Percentiles rank a stretch among this genome's conserved stretches.
These are phyloP conservation scores for Bostrychus sinensis DNA, from an alignment of 2,113 vertebrate species.

Conservation along the genomic window DNA sequence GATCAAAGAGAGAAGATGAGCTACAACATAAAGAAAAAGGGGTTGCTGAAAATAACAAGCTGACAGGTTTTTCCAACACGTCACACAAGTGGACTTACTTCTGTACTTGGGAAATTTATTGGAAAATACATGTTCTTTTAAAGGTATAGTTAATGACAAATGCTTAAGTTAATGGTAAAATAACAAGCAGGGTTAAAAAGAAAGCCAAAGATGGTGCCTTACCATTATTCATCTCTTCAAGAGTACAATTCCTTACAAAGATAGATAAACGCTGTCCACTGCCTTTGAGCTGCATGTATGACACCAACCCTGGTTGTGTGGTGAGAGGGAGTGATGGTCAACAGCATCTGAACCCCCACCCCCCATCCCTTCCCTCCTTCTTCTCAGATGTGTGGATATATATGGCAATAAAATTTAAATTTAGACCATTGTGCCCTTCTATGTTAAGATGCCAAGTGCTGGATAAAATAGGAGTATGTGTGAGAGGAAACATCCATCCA, in stretches of 20 bases:
- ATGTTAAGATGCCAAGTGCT: conserved; percentile 9
- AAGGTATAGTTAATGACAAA: conserved; percentile 18
- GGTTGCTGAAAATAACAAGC: conserved; percentile 13
- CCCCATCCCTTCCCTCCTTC: conserved; percentile 38
- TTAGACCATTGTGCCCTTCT: conserved; percentile 29
- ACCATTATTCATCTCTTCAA: conserved; percentile 39
- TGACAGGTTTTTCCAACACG: conserved; percentile 49
- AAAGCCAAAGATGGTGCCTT: conserved; percentile 45
- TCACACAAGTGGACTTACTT: conserved; percentile 24
- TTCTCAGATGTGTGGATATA: conserved; percentile 55
- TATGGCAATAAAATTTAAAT: conserved; percentile 56
- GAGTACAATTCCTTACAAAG: conserved; percentile 26
- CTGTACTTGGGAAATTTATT: conserved; percentile 35
- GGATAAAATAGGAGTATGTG: conserved; percentile 25
- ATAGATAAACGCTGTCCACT: conserved; percentile 31
- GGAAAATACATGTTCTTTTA: conserved; percentile 36
- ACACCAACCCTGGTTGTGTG: conserved; percentile 40
- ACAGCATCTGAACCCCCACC: conserved; percentile 41
- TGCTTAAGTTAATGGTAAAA: conserved; percentile 22
- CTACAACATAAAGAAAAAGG: conserved; percentile 4
- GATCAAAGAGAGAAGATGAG: conserved; percentile 28
- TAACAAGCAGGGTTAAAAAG: conserved; percentile 12
- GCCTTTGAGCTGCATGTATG: conserved; percentile 33
- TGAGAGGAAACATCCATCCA: conserved; percentile 33
- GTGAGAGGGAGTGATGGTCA: conserved; percentile 46